Percentiles rank a stretch among this genome's conserved stretches.
Evolutionary conservation across 2,113 vertebrate species (phyloP).

Genomic region (Pseudorectes ferrugineus): DNA sequence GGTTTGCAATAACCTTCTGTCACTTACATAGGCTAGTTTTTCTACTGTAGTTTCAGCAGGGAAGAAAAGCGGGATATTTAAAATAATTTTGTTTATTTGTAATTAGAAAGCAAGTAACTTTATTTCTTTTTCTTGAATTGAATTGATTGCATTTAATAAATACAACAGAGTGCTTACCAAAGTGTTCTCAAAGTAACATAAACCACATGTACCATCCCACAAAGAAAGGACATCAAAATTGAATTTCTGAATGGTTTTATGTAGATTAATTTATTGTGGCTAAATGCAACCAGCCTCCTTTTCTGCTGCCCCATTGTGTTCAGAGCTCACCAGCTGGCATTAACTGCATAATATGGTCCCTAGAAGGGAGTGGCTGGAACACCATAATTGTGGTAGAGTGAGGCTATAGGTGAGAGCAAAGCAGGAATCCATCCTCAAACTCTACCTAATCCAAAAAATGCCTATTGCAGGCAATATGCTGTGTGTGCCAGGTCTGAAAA

Average conservation of each 20-base stretch:
- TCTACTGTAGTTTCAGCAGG: neutral
- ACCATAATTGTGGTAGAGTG: fast-evolving
- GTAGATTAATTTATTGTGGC: neutral
- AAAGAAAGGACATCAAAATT: neutral
- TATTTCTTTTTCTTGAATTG: conserved; percentile 7
- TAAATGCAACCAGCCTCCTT: neutral
- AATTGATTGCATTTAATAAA: neutral
- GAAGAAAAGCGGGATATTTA: neutral
- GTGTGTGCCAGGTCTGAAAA: neutral
- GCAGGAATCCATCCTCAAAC: neutral
- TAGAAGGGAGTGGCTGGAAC: neutral
- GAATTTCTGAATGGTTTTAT: neutral
- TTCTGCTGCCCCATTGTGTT: neutral
- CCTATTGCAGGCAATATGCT: neutral
- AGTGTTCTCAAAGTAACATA: neutral
- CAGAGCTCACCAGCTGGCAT: neutral
- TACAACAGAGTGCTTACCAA: neutral
- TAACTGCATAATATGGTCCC: neutral
- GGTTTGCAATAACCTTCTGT: neutral
- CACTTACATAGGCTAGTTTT: neutral
- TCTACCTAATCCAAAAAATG: neutral
- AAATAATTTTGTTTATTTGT: conserved; percentile 27
- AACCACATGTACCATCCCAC: neutral
- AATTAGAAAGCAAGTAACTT: conserved; percentile 22
- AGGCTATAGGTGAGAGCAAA: neutral